Percentiles rank a stretch among this genome's conserved stretches.
These are phyloP conservation scores for Linnaemya vulpina DNA, from an alignment of 2,888 invertebrate genomes.

Conservation along the genomic window DNA sequence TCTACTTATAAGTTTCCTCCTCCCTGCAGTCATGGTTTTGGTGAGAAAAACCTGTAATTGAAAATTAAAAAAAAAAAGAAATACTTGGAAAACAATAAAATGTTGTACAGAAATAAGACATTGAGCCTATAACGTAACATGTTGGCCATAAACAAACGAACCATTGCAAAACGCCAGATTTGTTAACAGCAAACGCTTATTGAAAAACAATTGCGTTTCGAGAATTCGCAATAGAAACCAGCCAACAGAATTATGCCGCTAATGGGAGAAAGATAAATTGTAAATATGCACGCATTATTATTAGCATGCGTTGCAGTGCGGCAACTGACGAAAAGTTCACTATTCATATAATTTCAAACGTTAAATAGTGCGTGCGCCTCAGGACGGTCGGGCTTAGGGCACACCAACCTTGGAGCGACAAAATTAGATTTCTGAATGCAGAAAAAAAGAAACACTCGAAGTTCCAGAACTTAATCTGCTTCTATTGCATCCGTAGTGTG, in stretches of 20 bases:
- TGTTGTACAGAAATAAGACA: conserved; percentile 10
- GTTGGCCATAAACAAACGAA: background rate
- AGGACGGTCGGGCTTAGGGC: background rate
- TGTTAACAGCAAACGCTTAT: background rate
- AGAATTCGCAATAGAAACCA: background rate
- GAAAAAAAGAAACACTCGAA: too few species aligned
- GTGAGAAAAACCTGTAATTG: conserved; percentile 18
- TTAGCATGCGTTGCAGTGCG: background rate
- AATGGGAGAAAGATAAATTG: conserved; percentile 5
- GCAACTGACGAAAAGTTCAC: background rate
- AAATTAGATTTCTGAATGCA: too few species aligned
- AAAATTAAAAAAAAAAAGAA: conserved; percentile 24
- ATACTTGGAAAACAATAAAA: conserved; percentile 62
- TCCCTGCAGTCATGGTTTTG: background rate
- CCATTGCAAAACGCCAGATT: background rate
- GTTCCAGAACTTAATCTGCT: too few species aligned
- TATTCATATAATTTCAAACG: background rate
- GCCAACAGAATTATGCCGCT: background rate
- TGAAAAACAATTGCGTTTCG: background rate
- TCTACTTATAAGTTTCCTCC: background rate
- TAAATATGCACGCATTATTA: background rate
- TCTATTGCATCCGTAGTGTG: too few species aligned
- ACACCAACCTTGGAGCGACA: too few species aligned
- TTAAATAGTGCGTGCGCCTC: background rate
- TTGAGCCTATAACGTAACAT: background rate